Conservation (phyloP, 2,888 invertebrate genomes). For the Habrosyne pyritoides region DNA sequence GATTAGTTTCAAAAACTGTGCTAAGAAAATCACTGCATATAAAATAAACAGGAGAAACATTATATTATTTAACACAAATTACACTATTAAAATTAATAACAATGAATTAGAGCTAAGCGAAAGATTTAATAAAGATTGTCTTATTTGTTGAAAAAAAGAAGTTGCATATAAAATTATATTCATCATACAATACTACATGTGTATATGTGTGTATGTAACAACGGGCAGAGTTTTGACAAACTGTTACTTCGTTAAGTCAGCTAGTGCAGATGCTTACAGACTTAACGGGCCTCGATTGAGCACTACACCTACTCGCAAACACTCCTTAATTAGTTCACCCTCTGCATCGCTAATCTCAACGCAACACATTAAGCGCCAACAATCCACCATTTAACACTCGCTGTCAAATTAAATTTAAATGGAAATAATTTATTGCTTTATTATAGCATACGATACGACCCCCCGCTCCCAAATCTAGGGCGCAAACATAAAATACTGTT, state of each 20-base stretch:
- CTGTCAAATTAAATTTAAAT: slow-evolving; percentile 82
- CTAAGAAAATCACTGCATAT: no score
- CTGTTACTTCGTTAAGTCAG: background rate
- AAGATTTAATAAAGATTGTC: no score
- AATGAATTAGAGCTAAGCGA: no score
- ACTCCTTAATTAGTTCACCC: slow-evolving; percentile 18
- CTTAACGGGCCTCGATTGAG: background rate
- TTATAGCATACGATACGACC: slow-evolving; percentile 74
- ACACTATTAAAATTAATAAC: no score
- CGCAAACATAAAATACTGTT: slow-evolving; percentile 76
- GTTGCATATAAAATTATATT: no score
- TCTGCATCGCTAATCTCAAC: slow-evolving; percentile 52
- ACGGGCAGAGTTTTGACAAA: no score
- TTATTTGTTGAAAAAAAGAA: no score
- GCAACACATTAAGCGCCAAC: slow-evolving; percentile 63
- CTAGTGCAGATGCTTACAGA: background rate
- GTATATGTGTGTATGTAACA: no score
- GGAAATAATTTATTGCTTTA: slow-evolving; percentile 81
- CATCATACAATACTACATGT: no score
- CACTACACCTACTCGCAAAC: background rate
- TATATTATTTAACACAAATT: no score
- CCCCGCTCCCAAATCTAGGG: slow-evolving; percentile 70
- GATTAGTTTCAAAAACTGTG: no score
- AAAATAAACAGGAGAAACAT: no score
- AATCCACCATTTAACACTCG: slow-evolving; percentile 67